Evolutionary conservation across 2,797 vertebrate genomes (phyloP).

Genomic region (Vespertilio murinus): DNA sequence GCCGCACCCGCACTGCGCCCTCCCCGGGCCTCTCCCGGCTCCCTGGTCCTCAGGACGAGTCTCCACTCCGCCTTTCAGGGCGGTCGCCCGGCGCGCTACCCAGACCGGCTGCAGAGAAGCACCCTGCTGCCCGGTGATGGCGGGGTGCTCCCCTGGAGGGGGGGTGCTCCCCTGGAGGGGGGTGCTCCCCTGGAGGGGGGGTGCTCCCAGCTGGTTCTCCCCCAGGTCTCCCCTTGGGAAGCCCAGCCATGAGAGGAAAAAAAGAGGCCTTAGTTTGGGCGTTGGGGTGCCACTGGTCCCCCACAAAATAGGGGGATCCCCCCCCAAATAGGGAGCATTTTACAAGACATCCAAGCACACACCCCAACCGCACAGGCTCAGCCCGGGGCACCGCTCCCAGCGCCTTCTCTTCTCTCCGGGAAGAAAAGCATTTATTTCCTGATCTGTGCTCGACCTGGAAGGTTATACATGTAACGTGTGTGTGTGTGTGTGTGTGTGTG

Average conservation of each 20-base stretch:
- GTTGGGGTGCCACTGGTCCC: too few relatives aligned
- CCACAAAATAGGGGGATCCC: not conserved
- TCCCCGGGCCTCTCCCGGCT: not conserved
- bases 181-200: not conserved
- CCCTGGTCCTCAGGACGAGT: constrained; percentile 69
- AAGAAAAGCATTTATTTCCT: not conserved
- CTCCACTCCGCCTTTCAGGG: constrained; percentile 73
- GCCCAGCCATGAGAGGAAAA: not conserved
- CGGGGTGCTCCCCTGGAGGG: constrained; percentile 62
- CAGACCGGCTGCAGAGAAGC: constrained; percentile 82
- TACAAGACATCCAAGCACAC: not conserved
- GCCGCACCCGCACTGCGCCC: too few relatives aligned
- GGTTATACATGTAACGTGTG: fast-evolving
- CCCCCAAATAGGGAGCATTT: not conserved
- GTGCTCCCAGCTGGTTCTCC: constrained; percentile 8
- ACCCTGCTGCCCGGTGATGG: constrained; percentile 79
- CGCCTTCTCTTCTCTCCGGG: not conserved
- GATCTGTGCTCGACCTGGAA: fast-evolving
- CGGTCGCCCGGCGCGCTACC: too few relatives aligned
- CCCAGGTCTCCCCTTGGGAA: not conserved
- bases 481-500: too few relatives aligned
- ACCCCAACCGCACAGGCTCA: not conserved
- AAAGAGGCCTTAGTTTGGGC: too few relatives aligned
- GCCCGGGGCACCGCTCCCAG: fast-evolving
- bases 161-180: constrained; percentile 8